Evolutionary conservation across 2,797 vertebrate genomes (phyloP).

Genomic region (Setipinna tenuifilis): DNA sequence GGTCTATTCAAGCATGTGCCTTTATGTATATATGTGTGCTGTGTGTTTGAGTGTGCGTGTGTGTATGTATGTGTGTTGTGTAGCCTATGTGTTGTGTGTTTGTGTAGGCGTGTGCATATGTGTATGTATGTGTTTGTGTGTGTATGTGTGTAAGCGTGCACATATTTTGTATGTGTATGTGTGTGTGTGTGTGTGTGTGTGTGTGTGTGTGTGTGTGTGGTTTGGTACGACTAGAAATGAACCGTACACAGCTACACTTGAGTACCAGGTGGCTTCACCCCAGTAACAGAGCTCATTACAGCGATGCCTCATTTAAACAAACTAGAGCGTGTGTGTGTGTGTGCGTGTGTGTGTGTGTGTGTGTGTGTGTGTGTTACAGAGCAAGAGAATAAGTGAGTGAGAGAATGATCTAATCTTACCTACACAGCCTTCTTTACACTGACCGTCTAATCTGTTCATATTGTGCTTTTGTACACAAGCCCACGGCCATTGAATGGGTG

Average conservation of each 20-base stretch:
- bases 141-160: too few relatives aligned
- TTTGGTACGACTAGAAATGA: not conserved
- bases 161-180: not conserved
- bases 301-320: constrained; percentile 9
- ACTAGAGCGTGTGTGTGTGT: not conserved
- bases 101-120: not conserved
- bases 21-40: not conserved
- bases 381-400: too few relatives aligned
- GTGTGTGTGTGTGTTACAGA: too few relatives aligned
- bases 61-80: too few relatives aligned
- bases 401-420: not conserved
- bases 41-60: not conserved
- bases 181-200: not conserved
- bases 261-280: not conserved
- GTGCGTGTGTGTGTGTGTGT: not conserved
- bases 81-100: not conserved
- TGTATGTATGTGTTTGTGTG: not conserved
- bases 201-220: not conserved
- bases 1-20: too few relatives aligned
- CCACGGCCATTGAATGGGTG: not conserved
- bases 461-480: constrained; percentile 5
- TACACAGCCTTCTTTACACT: not conserved
- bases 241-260: not conserved
- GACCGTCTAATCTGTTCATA: not conserved
- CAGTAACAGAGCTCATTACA: constrained; percentile 13